Evolutionary conservation across 2,888 invertebrate species (phyloP), one percentile per base, ranked within the genome.

Genomic region (Fragum fragum): DNA sequence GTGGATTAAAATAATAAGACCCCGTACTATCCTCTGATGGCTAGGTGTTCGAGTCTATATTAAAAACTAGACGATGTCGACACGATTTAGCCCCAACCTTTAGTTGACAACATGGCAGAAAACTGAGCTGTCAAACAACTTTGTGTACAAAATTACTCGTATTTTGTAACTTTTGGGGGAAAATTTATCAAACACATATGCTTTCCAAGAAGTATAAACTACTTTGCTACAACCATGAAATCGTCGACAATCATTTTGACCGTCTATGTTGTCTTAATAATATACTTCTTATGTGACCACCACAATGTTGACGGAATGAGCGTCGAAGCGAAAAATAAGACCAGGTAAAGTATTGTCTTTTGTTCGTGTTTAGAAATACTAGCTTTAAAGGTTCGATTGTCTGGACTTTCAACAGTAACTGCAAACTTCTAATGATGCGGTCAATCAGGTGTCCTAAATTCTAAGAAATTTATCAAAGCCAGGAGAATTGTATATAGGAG

Each of bases 21-120:
- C n/a, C n/a, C n/a, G n/a, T n/a, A n/a, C n/a, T n/a, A n/a, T n/a
- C n/a, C n/a, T n/a, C n/a, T n/a, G n/a, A n/a, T n/a, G n/a, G n/a
- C n/a, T n/a, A n/a, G n/a, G n/a, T n/a, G n/a, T n/a, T n/a, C n/a
- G n/a, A n/a, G n/a, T n/a, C n/a, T n/a, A n/a, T n/a, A n/a, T n/a
- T n/a, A n/a, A n/a, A n/a, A n/a, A n/a, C n/a, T n/a, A 16, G 53
- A 53, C 53, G 53, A 61, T n/a, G 28, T 16, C 63, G 36, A 16
- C 21, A 14, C 21, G n/a, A 42, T 21, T n/a, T 66, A 42, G 5
- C 9, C 66, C 66, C 7, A 23, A 23, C 66, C 66, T 1, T 5
- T 23, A 39, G n/a, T 42, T 66, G 66, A 66, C 66, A 66, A 66
- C 66, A 66, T 66, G 66, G 66, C 66, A 66, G 66, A 66, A 11